These are phyloP conservation scores for Acleris literana DNA, from an alignment of 2,888 invertebrate species.

Conservation along the genomic window DNA sequence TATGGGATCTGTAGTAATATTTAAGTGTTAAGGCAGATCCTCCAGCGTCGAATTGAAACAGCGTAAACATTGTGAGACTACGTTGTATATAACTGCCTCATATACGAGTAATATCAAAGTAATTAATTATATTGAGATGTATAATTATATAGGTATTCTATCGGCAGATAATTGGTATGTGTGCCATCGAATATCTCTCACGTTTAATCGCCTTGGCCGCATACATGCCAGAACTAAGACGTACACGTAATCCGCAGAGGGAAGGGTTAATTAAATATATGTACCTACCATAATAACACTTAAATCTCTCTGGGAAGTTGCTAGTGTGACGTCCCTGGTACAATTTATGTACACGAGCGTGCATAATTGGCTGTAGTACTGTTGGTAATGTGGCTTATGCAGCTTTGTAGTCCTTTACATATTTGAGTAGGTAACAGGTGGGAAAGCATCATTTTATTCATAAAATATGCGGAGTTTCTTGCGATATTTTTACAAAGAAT, in stretches of 20 bases:
- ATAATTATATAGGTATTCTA: conserved; percentile 17
- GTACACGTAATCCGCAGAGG: conserved; percentile 23
- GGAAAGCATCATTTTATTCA: background rate
- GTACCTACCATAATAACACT: conserved; percentile 38
- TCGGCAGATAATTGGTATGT: conserved; percentile 13
- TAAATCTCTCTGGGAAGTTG: conserved; percentile 37
- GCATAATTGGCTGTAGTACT: conserved; percentile 21
- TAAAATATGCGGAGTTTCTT: background rate
- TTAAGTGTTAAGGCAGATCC: background rate
- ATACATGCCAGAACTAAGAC: conserved; percentile 25
- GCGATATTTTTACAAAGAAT: background rate
- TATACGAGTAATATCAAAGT: too few relatives aligned
- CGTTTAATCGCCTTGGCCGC: conserved; percentile 18
- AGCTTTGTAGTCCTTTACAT: conserved; percentile 1
- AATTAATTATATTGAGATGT: conserved; percentile 9
- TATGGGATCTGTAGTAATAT: background rate
- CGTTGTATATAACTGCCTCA: too few relatives aligned
- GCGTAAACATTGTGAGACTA: too few relatives aligned
- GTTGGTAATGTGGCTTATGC: conserved; percentile 21
- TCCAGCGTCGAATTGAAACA: background rate
- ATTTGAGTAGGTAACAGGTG: background rate
- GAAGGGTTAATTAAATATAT: conserved; percentile 38
- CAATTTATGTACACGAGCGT: conserved; percentile 30
- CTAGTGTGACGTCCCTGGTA: conserved; percentile 33
- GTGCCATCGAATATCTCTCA: conserved; percentile 16